These are phyloP conservation scores for Bolinopsis microptera DNA, from an alignment of 37 sponge, comb jelly and placozoan genomes.

Conservation along the genomic window DNA sequence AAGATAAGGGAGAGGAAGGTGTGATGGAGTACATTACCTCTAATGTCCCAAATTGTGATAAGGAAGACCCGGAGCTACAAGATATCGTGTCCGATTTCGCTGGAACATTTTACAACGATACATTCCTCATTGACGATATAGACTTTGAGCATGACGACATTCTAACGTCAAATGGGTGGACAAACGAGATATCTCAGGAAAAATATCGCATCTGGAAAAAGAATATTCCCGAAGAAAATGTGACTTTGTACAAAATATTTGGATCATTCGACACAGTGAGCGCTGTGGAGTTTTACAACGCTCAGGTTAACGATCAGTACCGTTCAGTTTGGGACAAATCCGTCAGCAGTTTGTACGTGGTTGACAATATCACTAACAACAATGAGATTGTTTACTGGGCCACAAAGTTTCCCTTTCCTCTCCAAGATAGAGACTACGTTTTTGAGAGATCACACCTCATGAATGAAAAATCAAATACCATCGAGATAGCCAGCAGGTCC, in stretches of 20 bases:
- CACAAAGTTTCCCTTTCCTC: constrained; percentile 55
- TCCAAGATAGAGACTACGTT: constrained; percentile 52
- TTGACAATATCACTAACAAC: constrained; percentile 60
- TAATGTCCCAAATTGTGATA: constrained; percentile 26
- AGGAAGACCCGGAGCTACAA: constrained; percentile 1
- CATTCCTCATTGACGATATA: constrained; percentile 38
- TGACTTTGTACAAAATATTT: constrained; percentile 45
- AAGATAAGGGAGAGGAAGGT: not conserved
- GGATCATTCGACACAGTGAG: constrained; percentile 34
- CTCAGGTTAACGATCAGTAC: constrained; percentile 57
- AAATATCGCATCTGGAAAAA: constrained; percentile 37
- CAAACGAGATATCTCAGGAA: constrained; percentile 4
- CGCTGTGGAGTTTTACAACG: constrained; percentile 62
- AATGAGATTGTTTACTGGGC: constrained; percentile 54
- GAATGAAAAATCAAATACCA: not conserved
- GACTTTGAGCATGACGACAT: not conserved
- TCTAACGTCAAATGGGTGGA: constrained; percentile 9
- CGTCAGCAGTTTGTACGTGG: constrained; percentile 63
- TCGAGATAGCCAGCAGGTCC: constrained; percentile 21
- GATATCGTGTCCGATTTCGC: not conserved
- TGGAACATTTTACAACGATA: constrained; percentile 59
- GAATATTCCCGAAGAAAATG: not conserved
- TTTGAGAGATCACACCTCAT: constrained; percentile 35
- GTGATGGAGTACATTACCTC: constrained; percentile 40
- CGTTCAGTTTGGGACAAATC: constrained; percentile 18